These are phyloP conservation scores for Campoletis raptor DNA, from an alignment of 2,888 invertebrate species.

Conservation along the genomic window DNA sequence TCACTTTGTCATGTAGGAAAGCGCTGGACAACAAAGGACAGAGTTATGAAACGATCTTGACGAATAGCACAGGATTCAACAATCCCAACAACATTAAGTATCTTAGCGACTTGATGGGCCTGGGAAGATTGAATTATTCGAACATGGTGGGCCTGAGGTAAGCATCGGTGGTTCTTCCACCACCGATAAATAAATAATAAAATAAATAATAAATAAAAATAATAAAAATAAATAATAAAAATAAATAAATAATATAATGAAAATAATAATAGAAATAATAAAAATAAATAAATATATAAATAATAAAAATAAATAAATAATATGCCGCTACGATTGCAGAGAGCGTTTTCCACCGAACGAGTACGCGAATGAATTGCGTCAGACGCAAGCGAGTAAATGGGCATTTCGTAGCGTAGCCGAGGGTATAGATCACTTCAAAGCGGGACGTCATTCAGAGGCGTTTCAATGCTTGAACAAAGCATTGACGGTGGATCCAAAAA, in stretches of 20 bases:
- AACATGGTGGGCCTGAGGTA: constrained; percentile 91
- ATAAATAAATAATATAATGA: too few relatives aligned
- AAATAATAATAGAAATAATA: too few relatives aligned
- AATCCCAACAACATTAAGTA: constrained; percentile 95
- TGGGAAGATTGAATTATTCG: constrained; percentile 89
- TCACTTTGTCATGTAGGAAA: constrained; percentile 87
- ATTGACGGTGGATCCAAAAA: constrained; percentile 95
- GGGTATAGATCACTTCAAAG: constrained; percentile 97
- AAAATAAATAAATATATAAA: too few relatives aligned
- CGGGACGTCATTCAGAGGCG: constrained; percentile 96
- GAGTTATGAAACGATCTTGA: constrained; percentile 92
- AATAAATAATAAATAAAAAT: too few relatives aligned
- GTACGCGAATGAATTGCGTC: constrained; percentile 93
- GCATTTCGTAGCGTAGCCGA: constrained; percentile 97
- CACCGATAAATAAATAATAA: too few relatives aligned
- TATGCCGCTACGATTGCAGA: too few relatives aligned
- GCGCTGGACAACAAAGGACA: constrained; percentile 92
- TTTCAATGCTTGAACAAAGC: constrained; percentile 98
- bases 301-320: too few relatives aligned
- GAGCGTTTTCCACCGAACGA: constrained; percentile 92
- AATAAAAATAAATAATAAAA: too few relatives aligned
- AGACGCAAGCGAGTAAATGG: constrained; percentile 97
- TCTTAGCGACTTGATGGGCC: constrained; percentile 91
- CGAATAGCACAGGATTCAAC: constrained; percentile 94
- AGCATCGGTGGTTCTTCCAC: constrained; percentile 79